phyloP scores from a whole-genome alignment of 2,113 vertebrate species.

The Melierax canorus region DNA sequence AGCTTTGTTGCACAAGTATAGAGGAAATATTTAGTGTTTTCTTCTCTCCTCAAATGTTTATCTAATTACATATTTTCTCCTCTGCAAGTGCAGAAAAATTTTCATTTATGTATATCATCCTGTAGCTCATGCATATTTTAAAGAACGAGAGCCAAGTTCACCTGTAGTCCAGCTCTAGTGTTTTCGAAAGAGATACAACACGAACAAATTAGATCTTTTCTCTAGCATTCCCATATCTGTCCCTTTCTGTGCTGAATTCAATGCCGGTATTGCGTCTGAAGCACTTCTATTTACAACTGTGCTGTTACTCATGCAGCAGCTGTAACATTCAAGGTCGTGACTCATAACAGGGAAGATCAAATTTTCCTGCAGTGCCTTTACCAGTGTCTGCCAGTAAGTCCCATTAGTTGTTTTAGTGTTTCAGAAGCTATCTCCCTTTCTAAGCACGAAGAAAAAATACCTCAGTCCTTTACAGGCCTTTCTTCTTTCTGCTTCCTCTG shows the following conservation, averaged over 20 bases:
- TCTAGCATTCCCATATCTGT: not conserved
- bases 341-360: not conserved
- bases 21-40: slow-evolving; percentile 20
- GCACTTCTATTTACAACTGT: not conserved
- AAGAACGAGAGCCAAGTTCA: not conserved
- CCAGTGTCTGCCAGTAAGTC: not conserved
- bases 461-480: slow-evolving; percentile 17
- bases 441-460: not conserved
- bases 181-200: not conserved
- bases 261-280: not conserved
- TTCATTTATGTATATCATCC: not conserved
- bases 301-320: not conserved
- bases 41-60: not conserved
- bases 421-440: slow-evolving; percentile 16
- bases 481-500: slow-evolving; percentile 55
- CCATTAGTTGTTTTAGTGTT: slow-evolving; percentile 27
- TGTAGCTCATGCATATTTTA: not conserved
- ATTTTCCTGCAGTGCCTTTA: slow-evolving; percentile 29
- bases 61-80: not conserved
- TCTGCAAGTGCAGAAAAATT: not conserved
- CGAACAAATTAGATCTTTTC: not conserved
- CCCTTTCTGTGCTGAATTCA: not conserved
- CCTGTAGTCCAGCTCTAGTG: not conserved
- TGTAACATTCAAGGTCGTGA: not conserved
- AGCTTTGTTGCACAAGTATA: not conserved